phyloP scores from a whole-genome alignment of 2,113 vertebrate species.

The Ellobius talpinus region DNA sequence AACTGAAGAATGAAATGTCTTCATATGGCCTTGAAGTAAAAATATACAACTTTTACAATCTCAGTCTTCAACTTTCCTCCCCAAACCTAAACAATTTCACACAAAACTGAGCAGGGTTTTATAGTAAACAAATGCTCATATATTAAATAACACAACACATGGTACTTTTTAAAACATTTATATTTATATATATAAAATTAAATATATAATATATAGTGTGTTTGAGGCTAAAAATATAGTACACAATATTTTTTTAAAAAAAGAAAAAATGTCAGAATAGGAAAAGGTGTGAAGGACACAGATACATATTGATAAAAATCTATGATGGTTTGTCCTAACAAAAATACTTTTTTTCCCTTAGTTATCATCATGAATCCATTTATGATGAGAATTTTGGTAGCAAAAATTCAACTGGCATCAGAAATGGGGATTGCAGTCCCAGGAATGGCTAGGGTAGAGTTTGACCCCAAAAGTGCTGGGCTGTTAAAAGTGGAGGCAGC shows the following conservation, averaged over 20 bases:
- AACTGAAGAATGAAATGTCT: neutral
- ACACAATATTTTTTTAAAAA: constrained; percentile 86
- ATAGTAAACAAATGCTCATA: neutral
- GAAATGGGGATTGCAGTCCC: constrained; percentile 12
- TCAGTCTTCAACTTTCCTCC: neutral
- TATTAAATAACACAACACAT: constrained; percentile 65
- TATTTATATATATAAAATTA: constrained; percentile 90
- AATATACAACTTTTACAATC: neutral
- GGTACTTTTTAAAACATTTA: constrained; percentile 85
- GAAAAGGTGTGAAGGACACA: constrained; percentile 78
- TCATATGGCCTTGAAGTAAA: neutral
- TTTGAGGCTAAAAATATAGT: constrained; percentile 91
- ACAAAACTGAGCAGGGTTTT: neutral
- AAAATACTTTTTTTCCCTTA: constrained; percentile 79
- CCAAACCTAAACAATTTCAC: neutral
- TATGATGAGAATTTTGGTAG: constrained; percentile 27
- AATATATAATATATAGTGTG: constrained; percentile 90
- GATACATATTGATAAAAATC: constrained; percentile 82
- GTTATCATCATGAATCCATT: constrained; percentile 75
- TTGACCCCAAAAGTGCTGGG: neutral
- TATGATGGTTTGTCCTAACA: constrained; percentile 81
- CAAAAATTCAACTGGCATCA: constrained; percentile 52
- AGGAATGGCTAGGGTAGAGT: neutral
- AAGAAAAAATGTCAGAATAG: constrained; percentile 81
- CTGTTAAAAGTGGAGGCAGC: neutral